Conservation (phyloP, 2,888 invertebrate species). For the Zeuzera pyrina region DNA sequence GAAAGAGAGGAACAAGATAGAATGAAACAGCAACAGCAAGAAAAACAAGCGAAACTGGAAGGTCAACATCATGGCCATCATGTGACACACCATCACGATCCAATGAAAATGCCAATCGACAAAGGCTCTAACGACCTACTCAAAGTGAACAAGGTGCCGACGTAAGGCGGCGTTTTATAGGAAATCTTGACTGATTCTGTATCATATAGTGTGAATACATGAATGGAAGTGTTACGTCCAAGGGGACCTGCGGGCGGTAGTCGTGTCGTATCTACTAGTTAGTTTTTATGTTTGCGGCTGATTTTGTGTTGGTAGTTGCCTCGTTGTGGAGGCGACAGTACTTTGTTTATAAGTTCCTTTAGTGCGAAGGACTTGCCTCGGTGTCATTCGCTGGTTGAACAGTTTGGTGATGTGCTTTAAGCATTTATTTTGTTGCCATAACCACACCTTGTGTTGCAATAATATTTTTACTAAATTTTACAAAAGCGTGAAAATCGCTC, state of each 20-base stretch:
- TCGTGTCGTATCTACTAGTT: conserved; percentile 70
- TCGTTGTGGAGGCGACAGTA: conserved; percentile 54
- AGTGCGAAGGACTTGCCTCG: conserved; percentile 65
- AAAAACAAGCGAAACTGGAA: conserved; percentile 87
- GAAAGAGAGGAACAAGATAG: conserved; percentile 93
- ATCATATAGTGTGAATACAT: conserved; percentile 68
- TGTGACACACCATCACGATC: conserved; percentile 81
- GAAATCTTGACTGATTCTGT: conserved; percentile 68
- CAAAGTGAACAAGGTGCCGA: conserved; percentile 85
- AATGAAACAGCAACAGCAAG: conserved; percentile 91
- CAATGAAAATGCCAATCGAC: conserved; percentile 82
- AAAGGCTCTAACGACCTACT: conserved; percentile 83
- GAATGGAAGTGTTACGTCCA: conserved; percentile 65
- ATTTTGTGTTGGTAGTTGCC: conserved; percentile 33
- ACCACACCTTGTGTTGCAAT: conserved; percentile 71
- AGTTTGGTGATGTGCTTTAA: conserved; percentile 72
- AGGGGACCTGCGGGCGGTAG: conserved; percentile 52
- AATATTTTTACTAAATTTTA: conserved; percentile 71
- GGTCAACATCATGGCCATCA: conserved; percentile 81
- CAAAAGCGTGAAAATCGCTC: conserved; percentile 62
- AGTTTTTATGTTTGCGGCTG: conserved; percentile 56
- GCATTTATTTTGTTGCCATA: conserved; percentile 75
- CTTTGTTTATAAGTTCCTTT: conserved; percentile 67
- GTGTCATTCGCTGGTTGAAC: conserved; percentile 58
- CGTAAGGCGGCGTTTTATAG: conserved; percentile 74